A percentile compares a stretch with the other conserved stretches of the same genome.
These are phyloP conservation scores for Furcula furcula DNA, from an alignment of 2,888 invertebrate species.

Conservation along the genomic window DNA sequence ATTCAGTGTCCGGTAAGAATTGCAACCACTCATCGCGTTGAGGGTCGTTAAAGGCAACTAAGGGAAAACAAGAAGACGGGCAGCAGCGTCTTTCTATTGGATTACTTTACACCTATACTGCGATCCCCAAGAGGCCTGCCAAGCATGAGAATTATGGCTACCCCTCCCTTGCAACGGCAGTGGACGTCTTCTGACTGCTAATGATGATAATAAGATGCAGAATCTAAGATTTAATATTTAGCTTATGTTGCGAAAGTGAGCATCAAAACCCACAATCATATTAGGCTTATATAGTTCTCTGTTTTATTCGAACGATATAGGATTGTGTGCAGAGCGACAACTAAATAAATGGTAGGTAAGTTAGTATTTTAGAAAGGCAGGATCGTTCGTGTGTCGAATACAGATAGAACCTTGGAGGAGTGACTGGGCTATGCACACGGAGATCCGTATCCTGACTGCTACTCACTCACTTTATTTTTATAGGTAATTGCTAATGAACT, in stretches of 20 bases:
- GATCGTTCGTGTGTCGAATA: constrained; percentile 53
- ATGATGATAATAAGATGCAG: not conserved
- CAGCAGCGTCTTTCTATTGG: no score
- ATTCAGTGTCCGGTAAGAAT: no score
- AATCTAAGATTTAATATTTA: not conserved
- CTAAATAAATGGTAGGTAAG: constrained; percentile 33
- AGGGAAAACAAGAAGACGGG: no score
- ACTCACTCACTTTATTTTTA: constrained; percentile 21
- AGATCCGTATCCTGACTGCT: constrained; percentile 63
- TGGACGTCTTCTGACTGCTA: no score
- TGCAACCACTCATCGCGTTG: no score
- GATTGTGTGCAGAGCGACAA: constrained; percentile 24
- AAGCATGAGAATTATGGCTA: no score
- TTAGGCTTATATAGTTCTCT: not conserved
- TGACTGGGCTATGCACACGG: constrained; percentile 53
- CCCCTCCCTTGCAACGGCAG: no score
- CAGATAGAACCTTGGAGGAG: constrained; percentile 61
- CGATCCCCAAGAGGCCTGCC: no score
- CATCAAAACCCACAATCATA: not conserved
- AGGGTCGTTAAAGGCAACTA: no score
- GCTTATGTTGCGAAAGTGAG: constrained; percentile 6
- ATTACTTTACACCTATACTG: no score
- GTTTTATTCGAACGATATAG: constrained; percentile 19
- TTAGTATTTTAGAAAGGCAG: constrained; percentile 60
- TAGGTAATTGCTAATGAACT: not conserved